Base-by-base conservation (phyloP, 2,797 vertebrate genomes). In the Rhinella marina region DNA sequence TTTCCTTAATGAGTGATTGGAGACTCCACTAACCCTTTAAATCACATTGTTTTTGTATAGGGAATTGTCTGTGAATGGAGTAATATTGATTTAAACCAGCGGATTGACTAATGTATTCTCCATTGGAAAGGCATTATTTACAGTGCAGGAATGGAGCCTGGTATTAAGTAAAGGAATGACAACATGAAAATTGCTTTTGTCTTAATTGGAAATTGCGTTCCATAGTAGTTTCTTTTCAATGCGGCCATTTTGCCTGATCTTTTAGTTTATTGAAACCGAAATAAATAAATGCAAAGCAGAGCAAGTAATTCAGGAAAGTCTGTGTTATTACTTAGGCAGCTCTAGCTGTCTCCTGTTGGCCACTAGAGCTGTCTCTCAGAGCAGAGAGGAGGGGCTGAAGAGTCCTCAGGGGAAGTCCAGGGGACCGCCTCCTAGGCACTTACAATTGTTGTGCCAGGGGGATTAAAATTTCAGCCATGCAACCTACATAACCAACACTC, bases 1-100 rank as follows among this genome's bases (percentile, higher is more conserved):
- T 85, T 76, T 85, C 17, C 73, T 78, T 85, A 78, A 85, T 85
- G 84, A 85, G 59, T 14, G 50, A 62, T 66, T 50, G 32, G 73
- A 77, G 48, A 76, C 73, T 77, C 62, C 62, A 61, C 84, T 77
- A 85, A 85, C 84, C 57, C 84, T 62, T 77, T 85, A 77, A 85
- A 85, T 85, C 84, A 85, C 57, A 77, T 27, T 27, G 48, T 77
- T 77, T 85, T 77, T 64, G 32, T 54, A 54, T 64, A 50, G 70
- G 54, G 82, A 62, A 85, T 78, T 85, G 59, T 52, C 32, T 23
- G 52, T 64, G 73, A 78, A 85, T 85, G 57, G 48, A 77, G 59
- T 64, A 62, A 27, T 85, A 85, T 85, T 85, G 84, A 85, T 85
- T 62, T 85, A 13, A 78, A 59, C 57, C n/a, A 85, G 29, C 56